A percentile compares a stretch with the other conserved stretches of the same genome.
phyloP scores from a whole-genome alignment of 2,113 vertebrate species.

The Heterotilapia buettikoferi region DNA sequence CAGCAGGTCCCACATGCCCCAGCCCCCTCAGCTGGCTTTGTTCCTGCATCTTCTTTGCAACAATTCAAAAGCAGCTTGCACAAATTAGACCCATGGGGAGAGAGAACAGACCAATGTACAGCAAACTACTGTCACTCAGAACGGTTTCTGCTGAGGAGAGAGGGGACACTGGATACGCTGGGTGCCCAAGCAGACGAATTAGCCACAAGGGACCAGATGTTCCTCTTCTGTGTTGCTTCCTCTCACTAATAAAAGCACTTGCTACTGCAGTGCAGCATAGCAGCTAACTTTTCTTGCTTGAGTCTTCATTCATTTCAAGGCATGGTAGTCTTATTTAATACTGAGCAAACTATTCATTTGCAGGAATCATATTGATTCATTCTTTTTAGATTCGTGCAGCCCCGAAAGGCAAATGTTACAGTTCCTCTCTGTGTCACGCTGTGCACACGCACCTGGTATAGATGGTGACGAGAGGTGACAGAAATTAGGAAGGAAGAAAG shows the following conservation, averaged over 20 bases:
- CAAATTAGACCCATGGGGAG: conserved; percentile 71
- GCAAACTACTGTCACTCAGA: conserved; percentile 54
- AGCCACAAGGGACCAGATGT: conserved; percentile 53
- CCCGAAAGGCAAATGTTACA: background rate
- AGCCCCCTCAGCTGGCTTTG: conserved; percentile 50
- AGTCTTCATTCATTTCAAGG: background rate
- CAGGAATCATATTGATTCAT: background rate
- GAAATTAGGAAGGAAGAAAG: background rate
- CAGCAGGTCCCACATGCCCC: conserved; percentile 40
- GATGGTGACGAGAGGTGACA: background rate
- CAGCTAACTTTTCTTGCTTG: background rate
- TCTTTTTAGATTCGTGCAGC: background rate
- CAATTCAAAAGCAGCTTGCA: conserved; percentile 64
- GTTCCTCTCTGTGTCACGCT: background rate
- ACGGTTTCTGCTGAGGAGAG: conserved; percentile 5
- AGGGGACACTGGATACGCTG: conserved; percentile 32
- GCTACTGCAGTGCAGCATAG: background rate
- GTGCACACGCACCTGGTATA: background rate
- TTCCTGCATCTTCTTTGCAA: conserved; percentile 66
- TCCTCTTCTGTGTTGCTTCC: conserved; percentile 11
- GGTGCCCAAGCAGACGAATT: conserved; percentile 41
- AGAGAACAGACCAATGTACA: conserved; percentile 48
- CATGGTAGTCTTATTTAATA: background rate
- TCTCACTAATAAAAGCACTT: conserved; percentile 20
- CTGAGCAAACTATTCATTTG: background rate